Percentiles rank a stretch among this genome's conserved stretches.
phyloP scores from a whole-genome alignment of 2,113 vertebrate species.

The Halcyon senegalensis region DNA sequence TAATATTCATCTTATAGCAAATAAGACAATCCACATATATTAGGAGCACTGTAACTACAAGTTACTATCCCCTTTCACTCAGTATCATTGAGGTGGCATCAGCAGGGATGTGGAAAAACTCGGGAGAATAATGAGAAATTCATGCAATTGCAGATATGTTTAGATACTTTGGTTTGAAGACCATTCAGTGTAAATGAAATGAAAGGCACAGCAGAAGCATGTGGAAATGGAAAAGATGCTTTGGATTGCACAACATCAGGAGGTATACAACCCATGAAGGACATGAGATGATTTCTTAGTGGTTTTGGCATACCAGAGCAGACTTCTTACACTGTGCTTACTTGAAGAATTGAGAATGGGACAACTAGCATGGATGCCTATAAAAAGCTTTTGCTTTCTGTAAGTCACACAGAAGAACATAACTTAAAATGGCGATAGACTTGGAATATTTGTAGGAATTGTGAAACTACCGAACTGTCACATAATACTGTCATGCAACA shows the following conservation, averaged over 20 bases:
- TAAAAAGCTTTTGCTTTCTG: slow-evolving; percentile 36
- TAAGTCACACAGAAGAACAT: slow-evolving; percentile 57
- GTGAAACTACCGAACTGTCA: slow-evolving; percentile 24
- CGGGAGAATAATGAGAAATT: not conserved
- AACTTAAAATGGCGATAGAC: slow-evolving; percentile 53
- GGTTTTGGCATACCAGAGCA: not conserved
- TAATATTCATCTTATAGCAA: not conserved
- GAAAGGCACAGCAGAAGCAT: slow-evolving; percentile 32
- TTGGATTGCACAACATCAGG: not conserved
- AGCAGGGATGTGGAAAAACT: not conserved
- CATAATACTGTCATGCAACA: slow-evolving; percentile 13
- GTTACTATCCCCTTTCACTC: not conserved
- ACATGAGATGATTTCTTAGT: not conserved
- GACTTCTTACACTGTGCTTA: not conserved
- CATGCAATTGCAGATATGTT: not conserved
- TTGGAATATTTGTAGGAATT: slow-evolving; percentile 42
- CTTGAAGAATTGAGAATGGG: slow-evolving; percentile 21
- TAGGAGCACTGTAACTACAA: not conserved
- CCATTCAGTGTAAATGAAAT: slow-evolving; percentile 19
- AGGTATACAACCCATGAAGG: not conserved
- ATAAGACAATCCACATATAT: not conserved
- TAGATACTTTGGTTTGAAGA: slow-evolving; percentile 18
- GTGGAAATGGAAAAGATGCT: slow-evolving; percentile 16
- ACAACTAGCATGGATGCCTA: slow-evolving; percentile 35
- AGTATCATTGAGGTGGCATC: not conserved